Evolutionary conservation across 2,113 vertebrate species (phyloP), one percentile per base, ranked within the genome.

Genomic region (Cepphus grylle): DNA sequence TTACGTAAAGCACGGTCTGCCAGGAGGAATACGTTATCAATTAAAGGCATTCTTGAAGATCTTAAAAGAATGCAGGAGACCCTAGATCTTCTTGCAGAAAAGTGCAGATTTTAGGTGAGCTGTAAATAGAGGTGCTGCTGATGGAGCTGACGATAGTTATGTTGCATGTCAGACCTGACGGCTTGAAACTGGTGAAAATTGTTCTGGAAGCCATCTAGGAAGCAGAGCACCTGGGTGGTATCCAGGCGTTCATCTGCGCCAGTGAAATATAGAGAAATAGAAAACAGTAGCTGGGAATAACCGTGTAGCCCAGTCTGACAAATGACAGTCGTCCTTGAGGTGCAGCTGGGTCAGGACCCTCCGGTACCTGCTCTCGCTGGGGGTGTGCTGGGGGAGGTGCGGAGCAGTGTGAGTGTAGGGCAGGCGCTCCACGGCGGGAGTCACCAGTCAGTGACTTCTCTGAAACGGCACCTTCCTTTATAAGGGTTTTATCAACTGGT

Each of bases 371-470:
- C 69, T 81, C 40, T 55, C 32, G 42, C 42, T 25, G 1, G 4
- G 0, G 6, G 1, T 5, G 49, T 9, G 1, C 36, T 3, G 11
- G 27, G 70, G 1, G 47, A 12, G 5, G n/a, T 15, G 26, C 1
- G 6, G 47, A 19, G 8, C 27, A 10, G 67, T 21, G 8, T 9
- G 12, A 5, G 6, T 2, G n/a, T 1, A 12, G 58, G 43, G 43
- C 8, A 1, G 49, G 21, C 17, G 1, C 18, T 17, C 9, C 8
- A 1, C 22, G 23, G 10, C 27, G 69, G 7, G 26, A 17, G 40
- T 13, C 30, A 6, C 30, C 47, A 3, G 30, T 20, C 5, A 11
- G 26, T 14, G 90, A 12, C 11, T 40, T 25, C 13, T n/a, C n/a
- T 36, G 72, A 5, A 15, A 2, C 25, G 32, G n/a, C 36, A 36